Evolutionary conservation across 2,113 vertebrate species (phyloP).

Genomic region (Nyctibius bracteatus): DNA sequence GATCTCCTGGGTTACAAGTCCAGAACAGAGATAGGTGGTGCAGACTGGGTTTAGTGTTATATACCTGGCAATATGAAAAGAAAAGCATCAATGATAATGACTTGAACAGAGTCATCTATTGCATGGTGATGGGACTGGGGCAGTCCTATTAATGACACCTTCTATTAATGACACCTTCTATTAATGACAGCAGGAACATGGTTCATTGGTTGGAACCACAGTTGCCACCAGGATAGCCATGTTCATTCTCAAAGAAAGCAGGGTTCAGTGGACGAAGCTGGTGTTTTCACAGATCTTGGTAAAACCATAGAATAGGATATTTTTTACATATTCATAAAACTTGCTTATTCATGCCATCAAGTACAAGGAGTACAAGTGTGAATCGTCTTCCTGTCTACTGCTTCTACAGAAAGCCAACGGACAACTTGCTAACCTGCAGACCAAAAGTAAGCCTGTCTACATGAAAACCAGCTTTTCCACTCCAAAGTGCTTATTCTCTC

Average conservation of each 20-base stretch:
- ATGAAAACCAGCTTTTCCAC: background rate
- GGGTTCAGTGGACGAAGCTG: background rate
- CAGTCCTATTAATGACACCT: background rate
- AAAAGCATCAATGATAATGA: background rate
- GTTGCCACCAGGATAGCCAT: background rate
- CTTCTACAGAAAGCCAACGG: background rate
- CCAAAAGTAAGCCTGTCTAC: background rate
- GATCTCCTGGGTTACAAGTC: background rate
- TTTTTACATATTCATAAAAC: background rate
- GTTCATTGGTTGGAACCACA: background rate
- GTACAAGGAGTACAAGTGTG: background rate
- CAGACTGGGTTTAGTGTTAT: background rate
- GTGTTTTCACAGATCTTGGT: background rate
- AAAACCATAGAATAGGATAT: background rate
- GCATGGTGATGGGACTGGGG: accelerated
- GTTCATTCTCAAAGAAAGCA: background rate
- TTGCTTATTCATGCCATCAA: background rate
- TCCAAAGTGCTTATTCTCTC: background rate
- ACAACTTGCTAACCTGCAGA: background rate
- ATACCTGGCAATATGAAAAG: background rate
- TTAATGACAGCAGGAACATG: background rate
- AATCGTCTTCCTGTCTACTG: background rate
- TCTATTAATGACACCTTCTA: background rate
- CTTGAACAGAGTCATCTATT: background rate
- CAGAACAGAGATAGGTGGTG: background rate